Conservation (phyloP, 2,113 vertebrate genomes). For the Malurus melanocephalus region DNA sequence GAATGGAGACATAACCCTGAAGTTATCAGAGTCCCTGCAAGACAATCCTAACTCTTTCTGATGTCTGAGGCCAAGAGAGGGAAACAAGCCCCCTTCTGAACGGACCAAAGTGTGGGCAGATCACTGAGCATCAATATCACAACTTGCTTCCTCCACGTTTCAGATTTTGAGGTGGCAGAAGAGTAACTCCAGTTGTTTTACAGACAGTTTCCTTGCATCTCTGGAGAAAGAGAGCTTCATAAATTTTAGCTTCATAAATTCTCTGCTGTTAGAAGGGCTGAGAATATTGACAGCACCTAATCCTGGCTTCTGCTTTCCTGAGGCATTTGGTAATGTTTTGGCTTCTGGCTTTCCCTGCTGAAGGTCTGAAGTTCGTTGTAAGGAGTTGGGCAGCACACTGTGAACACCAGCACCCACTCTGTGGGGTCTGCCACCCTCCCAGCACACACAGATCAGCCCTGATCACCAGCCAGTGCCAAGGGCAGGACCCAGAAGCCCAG, state of each 20-base stretch:
- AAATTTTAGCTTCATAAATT: background rate
- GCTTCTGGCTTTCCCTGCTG: background rate
- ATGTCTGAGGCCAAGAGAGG: background rate
- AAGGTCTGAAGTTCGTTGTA: background rate
- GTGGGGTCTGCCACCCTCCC: background rate
- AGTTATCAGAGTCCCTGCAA: background rate
- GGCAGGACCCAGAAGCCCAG: background rate
- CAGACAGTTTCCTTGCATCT: background rate
- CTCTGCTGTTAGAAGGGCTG: background rate
- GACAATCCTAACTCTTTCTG: background rate
- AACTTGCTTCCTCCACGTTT: background rate
- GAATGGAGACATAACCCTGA: background rate
- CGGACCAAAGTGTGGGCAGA: rapidly evolving
- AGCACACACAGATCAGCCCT: background rate
- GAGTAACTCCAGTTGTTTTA: background rate
- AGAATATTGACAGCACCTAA: background rate
- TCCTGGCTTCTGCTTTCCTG: background rate
- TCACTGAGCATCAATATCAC: rapidly evolving
- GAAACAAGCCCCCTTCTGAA: background rate
- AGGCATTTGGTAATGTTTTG: background rate
- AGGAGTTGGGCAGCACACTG: background rate
- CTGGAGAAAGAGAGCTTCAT: background rate
- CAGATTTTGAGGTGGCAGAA: background rate
- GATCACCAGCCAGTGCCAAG: background rate
- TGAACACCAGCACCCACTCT: rapidly evolving